These are phyloP conservation scores for Chelonia mydas DNA, from an alignment of 2,797 vertebrate genomes.

Conservation along the genomic window DNA sequence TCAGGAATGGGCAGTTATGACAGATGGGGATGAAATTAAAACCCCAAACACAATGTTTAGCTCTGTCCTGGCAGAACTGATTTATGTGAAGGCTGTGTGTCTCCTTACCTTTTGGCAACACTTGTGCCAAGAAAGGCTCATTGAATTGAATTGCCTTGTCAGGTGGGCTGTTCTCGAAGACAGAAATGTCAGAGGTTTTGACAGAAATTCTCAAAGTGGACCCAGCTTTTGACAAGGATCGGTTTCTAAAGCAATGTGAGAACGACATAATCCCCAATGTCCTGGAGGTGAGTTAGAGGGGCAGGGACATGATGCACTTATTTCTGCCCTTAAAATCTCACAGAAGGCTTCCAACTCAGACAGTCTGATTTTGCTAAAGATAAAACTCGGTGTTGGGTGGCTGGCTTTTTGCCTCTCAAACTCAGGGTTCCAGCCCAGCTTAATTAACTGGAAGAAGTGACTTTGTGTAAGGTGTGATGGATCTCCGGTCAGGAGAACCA, in stretches of 20 bases:
- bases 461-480: background rate
- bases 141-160: background rate
- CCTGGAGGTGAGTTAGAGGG: conserved; percentile 85
- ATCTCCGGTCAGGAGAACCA: accelerated
- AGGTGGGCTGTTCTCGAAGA: conserved; percentile 97
- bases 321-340: background rate
- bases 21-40: background rate
- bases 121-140: accelerated
- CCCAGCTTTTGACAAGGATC: conserved; percentile 93
- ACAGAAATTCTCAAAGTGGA: conserved; percentile 94
- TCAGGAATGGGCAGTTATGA: background rate
- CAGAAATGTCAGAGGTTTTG: conserved; percentile 95
- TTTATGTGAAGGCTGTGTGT: background rate
- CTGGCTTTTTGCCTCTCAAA: background rate
- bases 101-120: accelerated
- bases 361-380: accelerated
- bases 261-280: conserved; percentile 95
- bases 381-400: accelerated
- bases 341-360: background rate
- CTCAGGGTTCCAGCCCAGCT: background rate
- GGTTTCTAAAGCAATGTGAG: conserved; percentile 92
- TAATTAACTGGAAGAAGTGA: background rate
- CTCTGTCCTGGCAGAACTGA: accelerated
- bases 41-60: background rate
- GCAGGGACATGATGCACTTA: accelerated